Percentiles rank a stretch among this genome's conserved stretches.
These are phyloP conservation scores for Panzeria rudis DNA, from an alignment of 2,888 invertebrate species.

Conservation along the genomic window DNA sequence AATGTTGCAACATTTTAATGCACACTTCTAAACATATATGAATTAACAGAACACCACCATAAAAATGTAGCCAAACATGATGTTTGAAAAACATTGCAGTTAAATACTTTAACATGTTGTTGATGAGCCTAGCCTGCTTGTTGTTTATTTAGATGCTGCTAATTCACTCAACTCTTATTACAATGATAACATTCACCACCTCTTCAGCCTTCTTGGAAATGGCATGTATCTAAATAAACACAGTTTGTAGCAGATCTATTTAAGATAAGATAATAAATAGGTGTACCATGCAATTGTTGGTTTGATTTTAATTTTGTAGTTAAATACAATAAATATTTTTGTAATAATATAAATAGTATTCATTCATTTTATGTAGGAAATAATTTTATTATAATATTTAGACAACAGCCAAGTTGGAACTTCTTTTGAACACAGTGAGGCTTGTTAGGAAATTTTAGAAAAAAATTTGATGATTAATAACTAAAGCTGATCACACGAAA, in stretches of 20 bases:
- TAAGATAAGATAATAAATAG: slow-evolving; percentile 52
- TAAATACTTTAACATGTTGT: background rate
- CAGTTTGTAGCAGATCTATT: slow-evolving; percentile 25
- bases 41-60: background rate
- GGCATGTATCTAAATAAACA: slow-evolving; percentile 37
- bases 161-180: slow-evolving; percentile 35
- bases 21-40: background rate
- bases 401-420: slow-evolving; percentile 4
- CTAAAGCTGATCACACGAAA: too few relatives aligned
- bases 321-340: slow-evolving; percentile 44
- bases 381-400: slow-evolving; percentile 6
- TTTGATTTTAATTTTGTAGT: background rate
- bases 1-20: background rate
- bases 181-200: slow-evolving; percentile 14
- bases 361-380: slow-evolving; percentile 10
- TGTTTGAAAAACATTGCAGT: slow-evolving; percentile 18
- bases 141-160: slow-evolving; percentile 54
- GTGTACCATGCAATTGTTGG: slow-evolving; percentile 12
- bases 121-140: background rate
- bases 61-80: background rate
- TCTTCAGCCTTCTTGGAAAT: slow-evolving; percentile 12
- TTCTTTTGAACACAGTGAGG: background rate
- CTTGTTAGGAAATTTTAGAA: background rate
- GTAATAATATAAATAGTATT: slow-evolving; percentile 18
- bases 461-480: too few relatives aligned